Base-by-base conservation (phyloP, 2,888 invertebrate species). In the Phyllotreta cruciferae region DNA sequence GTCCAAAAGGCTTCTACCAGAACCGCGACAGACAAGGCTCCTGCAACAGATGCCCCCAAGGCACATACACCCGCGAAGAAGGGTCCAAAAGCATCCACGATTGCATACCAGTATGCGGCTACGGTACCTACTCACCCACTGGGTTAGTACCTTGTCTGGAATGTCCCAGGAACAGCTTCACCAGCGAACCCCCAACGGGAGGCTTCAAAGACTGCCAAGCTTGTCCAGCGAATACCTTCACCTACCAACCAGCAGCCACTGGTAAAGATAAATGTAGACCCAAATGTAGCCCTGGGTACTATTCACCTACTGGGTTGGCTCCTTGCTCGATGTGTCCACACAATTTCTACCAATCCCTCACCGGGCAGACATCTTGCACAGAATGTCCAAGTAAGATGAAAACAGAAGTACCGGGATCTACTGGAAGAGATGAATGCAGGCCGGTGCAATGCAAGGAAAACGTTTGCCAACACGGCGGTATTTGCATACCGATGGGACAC, bases 191-290 rank as follows among this genome's bases (percentile, higher is more conserved):
- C 64, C 95, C 96, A 8, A 87, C 90, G 0, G 93, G 92, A 58
- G 96, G 96, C 24, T 96, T 92, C 80, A 95, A 94, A 79, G 95
- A 96, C 74, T 98, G 98, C 75, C 92, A 94, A 80, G 90, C 93
- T 9, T 98, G 98, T 79, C 93, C 95, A 1, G 89, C 93, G 0
- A 92, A 91, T 66, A 93, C 91, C 0, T 96, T 89, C 76, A 96
- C 96, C 0, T 95, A 93, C 78, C 94, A 94, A 82, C 94, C 95
- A 7, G 90, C 95, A n/a, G 93, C 96, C 2, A 87, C 92, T 6
- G 89, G 90, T 62, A 90, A 88, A 78, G 91, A 92, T 70, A 86
- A 88, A 68, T 96, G 96, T 76, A 86, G 94, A 80, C 88, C 92
- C 41, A 96, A 95, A 80, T 98, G 98, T 79, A 85, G 88, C 9